Percentiles rank a stretch among this genome's conserved stretches.
These are phyloP conservation scores for Oscheius sp. DNA, from an alignment of 1,140 invertebrate genomes.

Conservation along the genomic window DNA sequence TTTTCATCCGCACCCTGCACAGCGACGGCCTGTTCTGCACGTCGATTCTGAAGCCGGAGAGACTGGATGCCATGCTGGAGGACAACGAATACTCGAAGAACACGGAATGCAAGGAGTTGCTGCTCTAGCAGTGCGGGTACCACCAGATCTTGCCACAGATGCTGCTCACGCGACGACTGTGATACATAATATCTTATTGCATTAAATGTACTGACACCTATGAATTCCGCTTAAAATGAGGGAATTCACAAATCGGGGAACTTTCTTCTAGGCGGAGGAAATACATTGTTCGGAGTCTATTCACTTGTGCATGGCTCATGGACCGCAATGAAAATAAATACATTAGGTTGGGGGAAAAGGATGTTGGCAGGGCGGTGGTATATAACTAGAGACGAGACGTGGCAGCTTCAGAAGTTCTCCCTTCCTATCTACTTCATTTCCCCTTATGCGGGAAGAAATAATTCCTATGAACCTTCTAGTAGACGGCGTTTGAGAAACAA, in stretches of 20 bases:
- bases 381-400: too few relatives aligned
- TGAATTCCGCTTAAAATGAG: neutral
- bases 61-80: conserved; percentile 14
- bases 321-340: too few relatives aligned
- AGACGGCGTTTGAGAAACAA: too few relatives aligned
- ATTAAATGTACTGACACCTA: too few relatives aligned
- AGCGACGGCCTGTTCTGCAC: conserved; percentile 13
- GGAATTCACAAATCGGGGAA: neutral
- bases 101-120: conserved; percentile 15
- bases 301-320: too few relatives aligned
- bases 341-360: too few relatives aligned
- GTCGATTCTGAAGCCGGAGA: conserved; percentile 3
- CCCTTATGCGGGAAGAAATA: too few relatives aligned
- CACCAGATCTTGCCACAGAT: neutral
- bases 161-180: neutral
- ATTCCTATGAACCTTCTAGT: too few relatives aligned
- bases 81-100: conserved; percentile 21
- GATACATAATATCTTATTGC: neutral
- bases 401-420: too few relatives aligned
- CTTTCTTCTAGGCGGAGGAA: neutral
- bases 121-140: neutral
- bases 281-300: too few relatives aligned
- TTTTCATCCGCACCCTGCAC: conserved; percentile 29
- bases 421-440: too few relatives aligned
- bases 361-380: too few relatives aligned